Conservation (phyloP, 2,888 invertebrate genomes). For the Corbicula japonica region DNA sequence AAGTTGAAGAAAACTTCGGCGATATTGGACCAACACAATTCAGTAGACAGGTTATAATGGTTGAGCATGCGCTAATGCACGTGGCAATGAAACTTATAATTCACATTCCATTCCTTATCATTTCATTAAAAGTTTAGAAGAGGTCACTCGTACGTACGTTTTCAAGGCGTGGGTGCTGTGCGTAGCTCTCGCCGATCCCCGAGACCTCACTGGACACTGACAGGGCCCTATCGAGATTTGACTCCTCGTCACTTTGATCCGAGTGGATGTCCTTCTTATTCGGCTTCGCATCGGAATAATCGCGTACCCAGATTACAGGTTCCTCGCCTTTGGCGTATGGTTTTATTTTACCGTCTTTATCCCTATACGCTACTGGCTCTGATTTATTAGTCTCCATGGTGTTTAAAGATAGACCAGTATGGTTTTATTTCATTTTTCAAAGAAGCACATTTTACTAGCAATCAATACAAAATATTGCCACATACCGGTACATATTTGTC, state of each 20-base stretch:
- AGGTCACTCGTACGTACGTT: no score
- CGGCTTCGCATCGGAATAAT: conserved; percentile 1
- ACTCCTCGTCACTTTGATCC: no score
- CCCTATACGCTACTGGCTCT: conserved; percentile 38
- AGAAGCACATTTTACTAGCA: no score
- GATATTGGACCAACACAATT: background rate
- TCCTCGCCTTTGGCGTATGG: conserved; percentile 32
- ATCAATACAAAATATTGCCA: no score
- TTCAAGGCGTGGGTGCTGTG: background rate
- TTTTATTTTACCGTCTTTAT: conserved; percentile 43
- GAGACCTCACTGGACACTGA: conserved; percentile 7
- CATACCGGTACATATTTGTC: no score
- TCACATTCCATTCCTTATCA: background rate
- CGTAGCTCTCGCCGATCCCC: conserved; percentile 4
- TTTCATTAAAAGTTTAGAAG: background rate
- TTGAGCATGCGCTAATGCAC: background rate
- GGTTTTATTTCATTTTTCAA: no score
- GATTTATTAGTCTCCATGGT: no score
- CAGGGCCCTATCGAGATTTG: background rate
- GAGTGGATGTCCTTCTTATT: no score
- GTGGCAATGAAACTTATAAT: background rate
- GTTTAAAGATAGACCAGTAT: no score
- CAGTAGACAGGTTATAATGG: background rate
- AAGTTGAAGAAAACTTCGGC: background rate
- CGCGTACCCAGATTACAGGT: conserved; percentile 29